A percentile compares a stretch with the other conserved stretches of the same genome.
phyloP scores from a whole-genome alignment of 2,113 vertebrate genomes.

The Muntiacus reevesi region DNA sequence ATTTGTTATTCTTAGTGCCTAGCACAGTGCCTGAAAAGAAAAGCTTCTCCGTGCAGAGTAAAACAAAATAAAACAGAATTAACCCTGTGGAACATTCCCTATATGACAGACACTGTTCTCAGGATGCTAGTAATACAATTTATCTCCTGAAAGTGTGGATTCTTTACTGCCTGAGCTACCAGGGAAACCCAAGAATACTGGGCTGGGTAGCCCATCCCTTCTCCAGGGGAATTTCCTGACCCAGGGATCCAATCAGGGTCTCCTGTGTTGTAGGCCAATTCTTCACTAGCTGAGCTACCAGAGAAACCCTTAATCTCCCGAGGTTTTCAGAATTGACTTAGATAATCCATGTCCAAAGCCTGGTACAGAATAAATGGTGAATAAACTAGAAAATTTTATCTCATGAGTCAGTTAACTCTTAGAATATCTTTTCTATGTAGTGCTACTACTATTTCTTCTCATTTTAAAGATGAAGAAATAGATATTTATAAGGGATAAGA shows the following conservation, averaged over 20 bases:
- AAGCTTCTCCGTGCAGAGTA: background rate
- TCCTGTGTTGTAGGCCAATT: background rate
- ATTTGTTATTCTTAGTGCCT: background rate
- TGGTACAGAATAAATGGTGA: background rate
- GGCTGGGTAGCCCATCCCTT: background rate
- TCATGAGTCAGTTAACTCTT: background rate
- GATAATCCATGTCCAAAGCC: background rate
- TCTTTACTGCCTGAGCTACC: background rate
- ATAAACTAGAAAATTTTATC: background rate
- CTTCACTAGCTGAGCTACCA: background rate
- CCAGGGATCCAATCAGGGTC: background rate
- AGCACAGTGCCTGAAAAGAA: background rate
- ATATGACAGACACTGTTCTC: background rate
- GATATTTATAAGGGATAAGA: background rate
- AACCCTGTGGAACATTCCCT: background rate
- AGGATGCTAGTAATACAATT: background rate
- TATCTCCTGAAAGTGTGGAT: background rate
- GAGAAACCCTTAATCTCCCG: background rate
- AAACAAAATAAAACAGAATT: background rate
- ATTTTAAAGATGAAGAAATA: background rate
- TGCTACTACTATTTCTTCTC: background rate
- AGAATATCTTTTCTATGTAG: background rate
- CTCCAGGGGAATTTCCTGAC: background rate
- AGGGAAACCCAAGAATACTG: background rate
- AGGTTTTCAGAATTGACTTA: background rate